A percentile compares a stretch with the other conserved stretches of the same genome.
These are phyloP conservation scores for Branchinecta lindahli DNA, from an alignment of 1,140 invertebrate species.

Conservation along the genomic window DNA sequence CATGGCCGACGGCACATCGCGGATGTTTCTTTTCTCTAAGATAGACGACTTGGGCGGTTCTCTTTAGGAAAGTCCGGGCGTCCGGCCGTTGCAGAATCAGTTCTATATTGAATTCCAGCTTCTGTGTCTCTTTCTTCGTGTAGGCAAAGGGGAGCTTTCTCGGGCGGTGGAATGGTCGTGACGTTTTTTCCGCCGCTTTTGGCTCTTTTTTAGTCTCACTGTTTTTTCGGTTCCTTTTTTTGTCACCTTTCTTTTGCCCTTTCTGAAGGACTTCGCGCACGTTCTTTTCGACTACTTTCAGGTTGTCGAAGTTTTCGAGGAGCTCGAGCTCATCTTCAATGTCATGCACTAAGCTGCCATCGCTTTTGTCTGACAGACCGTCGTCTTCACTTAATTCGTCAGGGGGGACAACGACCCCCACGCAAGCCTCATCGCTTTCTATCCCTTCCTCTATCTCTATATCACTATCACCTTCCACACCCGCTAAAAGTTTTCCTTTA, in stretches of 20 bases:
- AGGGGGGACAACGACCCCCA: slow-evolving; percentile 20
- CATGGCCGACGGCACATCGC: slow-evolving; percentile 44
- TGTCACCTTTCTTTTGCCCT: neutral
- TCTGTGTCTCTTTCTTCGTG: neutral
- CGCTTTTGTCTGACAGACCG: slow-evolving; percentile 21
- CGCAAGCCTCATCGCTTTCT: slow-evolving; percentile 4
- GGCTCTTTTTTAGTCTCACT: neutral
- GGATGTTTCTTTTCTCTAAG: slow-evolving; percentile 41
- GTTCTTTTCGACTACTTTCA: neutral
- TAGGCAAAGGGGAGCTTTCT: no score
- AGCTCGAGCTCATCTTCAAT: neutral
- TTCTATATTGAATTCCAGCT: neutral
- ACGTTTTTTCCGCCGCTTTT: neutral
- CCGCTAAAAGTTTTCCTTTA: no score
- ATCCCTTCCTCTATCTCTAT: neutral
- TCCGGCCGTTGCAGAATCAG: neutral
- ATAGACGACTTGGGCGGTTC: slow-evolving; percentile 33
- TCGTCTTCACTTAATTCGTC: slow-evolving; percentile 23
- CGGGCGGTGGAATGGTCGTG: no score
- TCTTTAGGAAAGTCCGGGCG: neutral
- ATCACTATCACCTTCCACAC: no score
- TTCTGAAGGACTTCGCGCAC: neutral
- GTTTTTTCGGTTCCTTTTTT: neutral
- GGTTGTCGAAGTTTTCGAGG: neutral
- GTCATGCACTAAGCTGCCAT: slow-evolving; percentile 13